A percentile compares a stretch with the other conserved stretches of the same genome.
These are phyloP conservation scores for Apteryx owenii DNA, from an alignment of 2,113 vertebrate genomes.

Conservation along the genomic window DNA sequence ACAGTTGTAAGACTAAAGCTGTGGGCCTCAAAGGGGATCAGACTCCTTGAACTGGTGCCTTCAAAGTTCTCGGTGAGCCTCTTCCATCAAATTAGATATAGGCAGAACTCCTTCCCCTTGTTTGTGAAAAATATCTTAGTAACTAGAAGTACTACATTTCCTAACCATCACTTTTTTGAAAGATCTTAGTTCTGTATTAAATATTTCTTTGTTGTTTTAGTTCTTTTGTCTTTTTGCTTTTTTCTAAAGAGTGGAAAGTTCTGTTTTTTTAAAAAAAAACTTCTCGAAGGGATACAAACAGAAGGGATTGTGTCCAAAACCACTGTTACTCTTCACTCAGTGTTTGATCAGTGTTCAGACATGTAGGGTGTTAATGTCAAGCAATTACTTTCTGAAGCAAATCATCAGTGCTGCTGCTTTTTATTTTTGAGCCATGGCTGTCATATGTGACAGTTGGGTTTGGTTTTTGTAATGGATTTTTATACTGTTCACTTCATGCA, in stretches of 20 bases:
- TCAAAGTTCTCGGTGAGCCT: neutral
- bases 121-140: neutral
- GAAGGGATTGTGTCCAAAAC: neutral
- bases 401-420: constrained; percentile 28
- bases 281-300: constrained; percentile 13
- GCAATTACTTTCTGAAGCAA: constrained; percentile 27
- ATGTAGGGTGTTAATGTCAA: neutral
- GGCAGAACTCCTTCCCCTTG: too few species aligned
- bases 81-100: neutral
- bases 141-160: neutral
- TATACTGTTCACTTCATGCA: neutral
- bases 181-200: neutral
- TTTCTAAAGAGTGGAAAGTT: neutral
- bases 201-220: neutral
- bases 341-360: neutral
- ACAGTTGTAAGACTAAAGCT: neutral
- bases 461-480: constrained; percentile 4
- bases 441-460: constrained; percentile 5
- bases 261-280: neutral
- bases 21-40: neutral
- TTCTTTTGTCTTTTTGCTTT: neutral
- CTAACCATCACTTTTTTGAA: neutral
- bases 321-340: neutral
- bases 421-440: constrained; percentile 68
- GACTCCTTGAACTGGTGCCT: neutral